phyloP scores from a whole-genome alignment of 2,113 vertebrate species.

The Ammodytes marinus region DNA sequence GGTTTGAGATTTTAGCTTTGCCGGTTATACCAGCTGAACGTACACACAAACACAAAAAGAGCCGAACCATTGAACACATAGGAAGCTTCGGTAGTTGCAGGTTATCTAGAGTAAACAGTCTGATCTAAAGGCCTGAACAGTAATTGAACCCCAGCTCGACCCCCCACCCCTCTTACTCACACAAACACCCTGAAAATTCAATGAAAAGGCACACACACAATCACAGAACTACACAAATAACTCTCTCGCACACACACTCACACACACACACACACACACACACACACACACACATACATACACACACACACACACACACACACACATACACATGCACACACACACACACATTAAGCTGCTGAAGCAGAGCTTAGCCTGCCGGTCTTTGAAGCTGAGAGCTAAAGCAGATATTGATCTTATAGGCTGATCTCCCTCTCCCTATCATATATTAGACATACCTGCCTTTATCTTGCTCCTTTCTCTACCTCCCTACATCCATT shows the following conservation, averaged over 20 bases:
- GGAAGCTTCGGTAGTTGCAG: conserved; percentile 50
- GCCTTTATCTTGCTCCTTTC: not conserved
- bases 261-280: not conserved
- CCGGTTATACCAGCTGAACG: conserved; percentile 26
- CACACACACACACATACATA: not conserved
- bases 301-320: not conserved
- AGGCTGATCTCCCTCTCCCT: conserved; percentile 25
- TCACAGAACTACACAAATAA: not conserved
- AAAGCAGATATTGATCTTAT: conserved; percentile 59
- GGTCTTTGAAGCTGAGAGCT: conserved; percentile 51
- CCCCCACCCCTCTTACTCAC: conserved; percentile 28
- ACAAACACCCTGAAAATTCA: not conserved
- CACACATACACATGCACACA: conserved; percentile 9
- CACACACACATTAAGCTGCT: conserved; percentile 6
- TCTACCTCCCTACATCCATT: not conserved
- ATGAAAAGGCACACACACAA: not conserved
- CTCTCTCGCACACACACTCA: not conserved
- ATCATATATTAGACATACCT: conserved; percentile 5
- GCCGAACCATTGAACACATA: conserved; percentile 17
- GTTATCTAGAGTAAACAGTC: conserved; percentile 51
- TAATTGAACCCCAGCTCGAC: conserved; percentile 55
- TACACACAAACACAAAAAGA: not conserved
- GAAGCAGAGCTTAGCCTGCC: conserved; percentile 30
- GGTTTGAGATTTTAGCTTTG: conserved; percentile 17
- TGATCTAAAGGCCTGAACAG: conserved; percentile 47